Base-by-base conservation (phyloP, 64 coral and sea anemone species). In the Pachyseris speciosa region DNA sequence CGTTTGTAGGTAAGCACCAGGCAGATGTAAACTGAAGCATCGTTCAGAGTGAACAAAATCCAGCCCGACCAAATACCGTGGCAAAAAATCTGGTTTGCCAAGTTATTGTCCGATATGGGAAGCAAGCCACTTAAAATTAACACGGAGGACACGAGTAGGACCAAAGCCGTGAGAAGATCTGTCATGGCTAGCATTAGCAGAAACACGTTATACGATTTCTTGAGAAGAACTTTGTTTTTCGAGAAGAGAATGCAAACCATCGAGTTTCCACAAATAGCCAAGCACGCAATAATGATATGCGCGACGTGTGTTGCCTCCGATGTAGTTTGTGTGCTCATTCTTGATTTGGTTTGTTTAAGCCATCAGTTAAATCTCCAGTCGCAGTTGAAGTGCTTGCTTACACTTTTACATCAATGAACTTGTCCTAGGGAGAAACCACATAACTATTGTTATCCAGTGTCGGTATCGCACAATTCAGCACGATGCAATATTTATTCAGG, bases 1-100 rank as follows among this genome's bases (percentile, higher is more conserved):
- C 89, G 89, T 52, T 84, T 83, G 36, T 73, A 73, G n/a, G 79
- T 92, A 4, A 92, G 51, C 4, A 92, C 49, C n/a, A 92, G 68
- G 20, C 89, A 92, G 33, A 92, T 74, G 7, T 84, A 92, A 11
- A 92, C 43, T 29, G 79, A 84, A 19, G 69, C 69, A n/a, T 60
- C 34, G 5, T 66, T 69, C 34, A 92, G 58, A 3, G 53, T 74
- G 32, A 84, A 92, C 33, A 74, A 48, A 22, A 92, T 36, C 89
- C 89, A 92, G 5, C 67, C 47, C 4, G 80, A 84, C 89, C 89
- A 92, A 32, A 84, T 2, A 17, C 24, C 17, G 3, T 37, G 36
- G 36, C 89, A 92, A 25, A 84, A 52, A 48, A 41, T 24, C 8
- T 59, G 16, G n/a, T 20, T 70, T 4, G 43, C 29, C 5, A 67